Conservation (phyloP, 2,888 invertebrate species). For the Nebria brevicollis region DNA sequence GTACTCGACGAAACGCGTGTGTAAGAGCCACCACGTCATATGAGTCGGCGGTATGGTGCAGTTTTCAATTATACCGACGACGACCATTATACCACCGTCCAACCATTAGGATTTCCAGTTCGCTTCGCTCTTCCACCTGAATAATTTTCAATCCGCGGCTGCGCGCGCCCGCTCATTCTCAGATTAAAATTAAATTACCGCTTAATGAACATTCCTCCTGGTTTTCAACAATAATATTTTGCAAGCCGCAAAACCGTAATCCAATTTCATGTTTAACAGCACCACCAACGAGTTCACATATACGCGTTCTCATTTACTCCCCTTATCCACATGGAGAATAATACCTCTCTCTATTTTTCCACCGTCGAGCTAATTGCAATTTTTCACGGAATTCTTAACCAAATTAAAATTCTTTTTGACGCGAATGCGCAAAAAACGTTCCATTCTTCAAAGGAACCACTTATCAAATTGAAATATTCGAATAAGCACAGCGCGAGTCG, state of each 20-base stretch:
- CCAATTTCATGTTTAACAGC: slow-evolving; percentile 43
- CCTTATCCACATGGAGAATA: not conserved
- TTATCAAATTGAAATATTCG: not conserved
- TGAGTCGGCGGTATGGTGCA: slow-evolving; percentile 47
- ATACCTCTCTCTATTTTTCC: not conserved
- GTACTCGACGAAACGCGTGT: slow-evolving; percentile 7
- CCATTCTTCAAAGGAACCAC: not conserved
- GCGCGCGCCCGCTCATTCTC: slow-evolving; percentile 49
- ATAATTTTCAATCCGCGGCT: slow-evolving; percentile 60
- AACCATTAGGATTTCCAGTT: slow-evolving; percentile 59
- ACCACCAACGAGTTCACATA: slow-evolving; percentile 5
- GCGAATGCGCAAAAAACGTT: not conserved
- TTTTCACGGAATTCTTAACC: not conserved
- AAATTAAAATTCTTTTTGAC: not conserved
- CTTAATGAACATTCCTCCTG: slow-evolving; percentile 57
- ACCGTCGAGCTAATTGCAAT: not conserved
- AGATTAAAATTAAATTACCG: slow-evolving; percentile 60
- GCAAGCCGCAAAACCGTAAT: slow-evolving; percentile 49
- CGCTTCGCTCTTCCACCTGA: slow-evolving; percentile 59
- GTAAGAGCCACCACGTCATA: not conserved
- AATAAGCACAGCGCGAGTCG: too few species aligned
- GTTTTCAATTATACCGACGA: slow-evolving; percentile 56
- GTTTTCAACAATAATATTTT: slow-evolving; percentile 51
- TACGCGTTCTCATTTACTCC: not conserved
- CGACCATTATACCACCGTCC: slow-evolving; percentile 55